A percentile compares a stretch with the other conserved stretches of the same genome.
These are phyloP conservation scores for Telmatherina bonti DNA, from an alignment of 2,797 vertebrate species.

Conservation along the genomic window DNA sequence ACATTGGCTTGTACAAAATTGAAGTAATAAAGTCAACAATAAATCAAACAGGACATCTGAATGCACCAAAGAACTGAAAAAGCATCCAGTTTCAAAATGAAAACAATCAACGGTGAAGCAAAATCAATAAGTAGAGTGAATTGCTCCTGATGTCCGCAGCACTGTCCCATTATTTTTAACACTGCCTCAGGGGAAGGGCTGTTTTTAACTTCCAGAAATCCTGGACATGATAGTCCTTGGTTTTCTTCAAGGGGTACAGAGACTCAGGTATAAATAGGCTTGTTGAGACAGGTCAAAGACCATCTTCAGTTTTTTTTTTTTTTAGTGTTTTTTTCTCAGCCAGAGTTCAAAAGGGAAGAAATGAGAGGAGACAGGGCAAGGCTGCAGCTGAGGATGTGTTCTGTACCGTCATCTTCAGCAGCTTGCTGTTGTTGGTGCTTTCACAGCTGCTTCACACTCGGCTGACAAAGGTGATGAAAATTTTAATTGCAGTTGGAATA, in stretches of 20 bases:
- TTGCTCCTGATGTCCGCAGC: conserved; percentile 32
- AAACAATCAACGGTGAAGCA: conserved; percentile 46
- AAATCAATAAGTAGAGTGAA: conserved; percentile 55
- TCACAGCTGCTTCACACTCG: background rate
- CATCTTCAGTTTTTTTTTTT: conserved; percentile 28
- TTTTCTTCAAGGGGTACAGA: conserved; percentile 25
- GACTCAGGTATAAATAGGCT: conserved; percentile 51
- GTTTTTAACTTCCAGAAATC: conserved; percentile 41
- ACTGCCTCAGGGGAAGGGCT: conserved; percentile 13
- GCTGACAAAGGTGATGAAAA: conserved; percentile 19
- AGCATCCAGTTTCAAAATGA: conserved; percentile 36
- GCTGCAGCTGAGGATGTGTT: conserved; percentile 16
- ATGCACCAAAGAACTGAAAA: conserved; percentile 3
- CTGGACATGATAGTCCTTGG: conserved; percentile 38
- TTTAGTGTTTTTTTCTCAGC: background rate
- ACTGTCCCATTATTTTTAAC: conserved; percentile 16
- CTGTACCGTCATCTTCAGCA: conserved; percentile 5
- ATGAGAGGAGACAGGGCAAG: conserved; percentile 17
- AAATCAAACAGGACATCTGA: conserved; percentile 25
- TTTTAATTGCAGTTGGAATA: conserved; percentile 38
- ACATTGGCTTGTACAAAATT: background rate
- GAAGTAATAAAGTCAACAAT: conserved; percentile 32
- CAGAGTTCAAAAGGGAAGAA: conserved; percentile 3
- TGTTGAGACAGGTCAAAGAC: conserved; percentile 39
- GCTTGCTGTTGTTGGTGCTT: background rate